Evolutionary conservation across 2,888 invertebrate species (phyloP).

Genomic region (Polymixis lichenea): DNA sequence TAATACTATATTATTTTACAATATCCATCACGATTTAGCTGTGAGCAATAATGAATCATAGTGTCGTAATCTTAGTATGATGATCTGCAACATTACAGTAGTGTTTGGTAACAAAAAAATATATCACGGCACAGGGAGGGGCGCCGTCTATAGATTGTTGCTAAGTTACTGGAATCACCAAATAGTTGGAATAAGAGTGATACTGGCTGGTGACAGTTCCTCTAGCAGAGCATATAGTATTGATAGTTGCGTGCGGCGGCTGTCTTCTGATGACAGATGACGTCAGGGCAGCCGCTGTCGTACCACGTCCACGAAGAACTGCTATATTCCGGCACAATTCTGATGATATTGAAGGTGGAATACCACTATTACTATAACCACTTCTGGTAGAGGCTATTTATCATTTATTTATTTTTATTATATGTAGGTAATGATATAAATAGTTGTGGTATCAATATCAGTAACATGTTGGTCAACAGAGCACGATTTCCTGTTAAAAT

Average conservation of each 20-base stretch:
- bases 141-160: not conserved
- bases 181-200: no score
- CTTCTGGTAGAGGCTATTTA: not conserved
- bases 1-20: constrained; percentile 57
- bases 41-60: constrained; percentile 65
- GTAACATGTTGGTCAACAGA: constrained; percentile 52
- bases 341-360: not conserved
- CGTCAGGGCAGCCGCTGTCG: no score
- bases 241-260: no score
- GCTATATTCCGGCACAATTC: no score
- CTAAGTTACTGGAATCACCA: no score
- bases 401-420: no score
- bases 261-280: no score
- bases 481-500: constrained; percentile 46
- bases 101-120: constrained; percentile 30
- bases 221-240: no score
- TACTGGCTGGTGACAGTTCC: no score
- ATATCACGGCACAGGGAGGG: not conserved
- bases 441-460: constrained; percentile 42
- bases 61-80: constrained; percentile 38
- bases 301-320: no score
- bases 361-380: not conserved
- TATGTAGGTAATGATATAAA: constrained; percentile 24
- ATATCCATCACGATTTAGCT: constrained; percentile 62
- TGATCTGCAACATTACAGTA: constrained; percentile 3